phyloP scores from a whole-genome alignment of 2,888 invertebrate species.

The Trachelus stipa region DNA sequence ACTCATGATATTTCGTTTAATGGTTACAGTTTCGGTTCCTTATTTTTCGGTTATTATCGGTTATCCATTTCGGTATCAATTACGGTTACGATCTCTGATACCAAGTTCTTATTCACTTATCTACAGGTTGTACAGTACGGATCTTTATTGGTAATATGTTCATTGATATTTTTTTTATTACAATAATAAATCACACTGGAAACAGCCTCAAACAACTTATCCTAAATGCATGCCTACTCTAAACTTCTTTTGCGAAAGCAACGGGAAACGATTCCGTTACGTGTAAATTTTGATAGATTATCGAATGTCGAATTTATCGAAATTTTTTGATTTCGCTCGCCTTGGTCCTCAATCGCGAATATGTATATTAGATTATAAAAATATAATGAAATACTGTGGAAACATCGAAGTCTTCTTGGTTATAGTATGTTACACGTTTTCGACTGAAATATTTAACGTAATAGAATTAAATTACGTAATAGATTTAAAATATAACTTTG shows the following conservation, averaged over 20 bases:
- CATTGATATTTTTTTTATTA: background rate
- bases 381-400: slow-evolving; percentile 34
- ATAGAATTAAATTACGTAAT: background rate
- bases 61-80: too few relatives aligned
- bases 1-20: too few relatives aligned
- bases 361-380: slow-evolving; percentile 39
- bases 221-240: background rate
- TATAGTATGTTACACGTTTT: slow-evolving; percentile 53
- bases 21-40: too few relatives aligned
- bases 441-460: slow-evolving; percentile 42
- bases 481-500: background rate
- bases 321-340: slow-evolving; percentile 18
- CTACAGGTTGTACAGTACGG: background rate
- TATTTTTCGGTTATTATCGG: too few relatives aligned
- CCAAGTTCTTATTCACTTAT: too few relatives aligned
- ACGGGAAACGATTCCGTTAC: background rate
- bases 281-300: slow-evolving; percentile 12
- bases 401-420: slow-evolving; percentile 33
- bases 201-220: slow-evolving; percentile 41
- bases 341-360: slow-evolving; percentile 49
- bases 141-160: background rate
- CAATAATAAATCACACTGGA: slow-evolving; percentile 31
- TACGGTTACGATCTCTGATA: too few relatives aligned
- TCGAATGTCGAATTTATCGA: slow-evolving; percentile 5
- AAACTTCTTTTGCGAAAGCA: background rate